Base-by-base conservation (phyloP, 2,888 invertebrate genomes). In the Choristoneura rosaceana region DNA sequence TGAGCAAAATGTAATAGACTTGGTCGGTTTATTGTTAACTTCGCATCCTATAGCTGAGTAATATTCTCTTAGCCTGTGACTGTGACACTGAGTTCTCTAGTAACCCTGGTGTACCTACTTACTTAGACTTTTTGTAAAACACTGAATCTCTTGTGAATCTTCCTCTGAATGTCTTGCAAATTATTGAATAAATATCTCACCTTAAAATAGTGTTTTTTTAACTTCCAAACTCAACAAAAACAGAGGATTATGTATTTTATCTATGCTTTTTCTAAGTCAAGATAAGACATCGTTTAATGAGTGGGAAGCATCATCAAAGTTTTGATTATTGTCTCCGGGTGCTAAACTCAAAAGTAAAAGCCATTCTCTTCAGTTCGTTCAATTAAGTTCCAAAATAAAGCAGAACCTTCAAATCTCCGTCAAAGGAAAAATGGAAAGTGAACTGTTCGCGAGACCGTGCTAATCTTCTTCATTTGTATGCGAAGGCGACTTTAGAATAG, bases 381-480 rank as follows among this genome's bases (percentile, higher is more conserved):
- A 84, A 81, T 83, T 82, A 81, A 84, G 71, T 78, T 78, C 78
- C 77, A 79, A 82, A 86, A 85, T 82, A 85, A 85, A 84, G 74
- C 69, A 78, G 75, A 76, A 74, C 80, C 79, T 78, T 79, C 76
- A 80, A 84, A 80, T 78, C 78, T 76, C 77, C 75, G 78, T 83
- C 84, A 85, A 87, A 86, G 84, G 81, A 84, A 84, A 84, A 85
- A 83, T 83, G 74, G 80, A 81, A 83, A 81, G 82, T 78, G 80
- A 73, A 74, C 70, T 70, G 59, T 77, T 80, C 77, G 79, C 78
- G 79, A 80, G 84, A 83, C 84, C 77, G 82, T 74, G 82, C 82
- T 84, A 88, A 88, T 88, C 86, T 87, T 81, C 75, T 86, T 89
- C 88, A 89, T 90, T 90, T 87, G 85, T 88, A 90, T 90, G 89